These are phyloP conservation scores for mouse (Mus musculus) DNA, from an alignment of 2,113 vertebrate genomes.

Conservation along the genomic window DNA sequence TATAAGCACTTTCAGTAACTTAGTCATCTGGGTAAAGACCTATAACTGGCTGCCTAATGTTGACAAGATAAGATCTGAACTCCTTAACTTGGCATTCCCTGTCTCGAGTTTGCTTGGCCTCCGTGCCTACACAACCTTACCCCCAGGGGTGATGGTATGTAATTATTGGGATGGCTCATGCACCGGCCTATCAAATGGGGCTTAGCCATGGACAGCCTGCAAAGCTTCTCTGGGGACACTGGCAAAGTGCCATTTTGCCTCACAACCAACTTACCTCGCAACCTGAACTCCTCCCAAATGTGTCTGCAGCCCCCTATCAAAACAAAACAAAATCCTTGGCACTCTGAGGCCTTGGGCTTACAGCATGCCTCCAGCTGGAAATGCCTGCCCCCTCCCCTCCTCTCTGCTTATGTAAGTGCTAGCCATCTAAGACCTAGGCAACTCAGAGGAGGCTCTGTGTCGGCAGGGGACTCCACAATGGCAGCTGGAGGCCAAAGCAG, in stretches of 20 bases:
- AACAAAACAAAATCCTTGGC: background rate
- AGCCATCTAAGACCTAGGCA: background rate
- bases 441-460: background rate
- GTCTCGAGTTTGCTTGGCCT: slow-evolving; percentile 57
- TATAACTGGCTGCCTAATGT: slow-evolving; percentile 60
- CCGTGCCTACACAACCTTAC: slow-evolving; percentile 49
- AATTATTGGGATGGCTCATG: slow-evolving; percentile 42
- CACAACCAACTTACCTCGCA: slow-evolving; percentile 40
- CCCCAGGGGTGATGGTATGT: slow-evolving; percentile 58
- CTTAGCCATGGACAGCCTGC: background rate
- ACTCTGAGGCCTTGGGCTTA: slow-evolving; percentile 55
- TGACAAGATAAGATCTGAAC: slow-evolving; percentile 78
- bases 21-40: slow-evolving; percentile 70
- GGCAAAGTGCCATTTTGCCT: slow-evolving; percentile 9
- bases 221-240: background rate
- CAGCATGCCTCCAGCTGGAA: slow-evolving; percentile 41
- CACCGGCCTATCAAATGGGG: background rate
- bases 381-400: slow-evolving; percentile 34
- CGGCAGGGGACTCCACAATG: background rate
- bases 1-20: slow-evolving; percentile 53
- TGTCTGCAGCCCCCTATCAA: background rate
- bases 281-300: slow-evolving; percentile 23
- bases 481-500: background rate
- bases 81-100: slow-evolving; percentile 72
- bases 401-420: slow-evolving; percentile 13